Evolutionary conservation across 2,113 vertebrate species (phyloP), one percentile per base, ranked within the genome.

Genomic region (Melanocharis versteri): DNA sequence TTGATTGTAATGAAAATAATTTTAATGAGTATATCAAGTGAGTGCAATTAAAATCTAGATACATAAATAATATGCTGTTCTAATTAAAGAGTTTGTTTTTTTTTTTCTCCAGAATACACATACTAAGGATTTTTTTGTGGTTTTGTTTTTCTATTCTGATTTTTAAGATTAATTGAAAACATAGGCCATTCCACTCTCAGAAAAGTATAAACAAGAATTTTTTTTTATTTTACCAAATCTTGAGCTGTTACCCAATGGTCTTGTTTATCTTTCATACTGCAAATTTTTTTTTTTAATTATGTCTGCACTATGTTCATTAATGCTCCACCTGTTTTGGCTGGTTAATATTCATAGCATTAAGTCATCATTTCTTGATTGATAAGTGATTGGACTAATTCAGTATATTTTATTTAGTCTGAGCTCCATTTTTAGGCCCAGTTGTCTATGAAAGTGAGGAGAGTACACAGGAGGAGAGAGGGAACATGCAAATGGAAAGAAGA

Each of bases 1-100:
- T 95, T 97, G 90, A 95, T 90, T 96, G 40, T 97, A 96, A 95
- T 65, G 76, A 91, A 94, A 96, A 87, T 94, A 84, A 78, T 92
- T 91, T 91, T 95, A 92, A 96, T 93, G 77, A 96, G 24, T 62
- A 3, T 64, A 83, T 97, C 90, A 96, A 93, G 47, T 80, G 57
- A 53, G 50, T 68, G 61, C 60, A 96, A 96, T 96, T 96, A 96
- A 69, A 83, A 84, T 88, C 90, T 68, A 91, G 61, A 76, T 87
- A 81, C 66, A 83, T 83, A 82, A 91, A 95, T 97, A 96, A 94
- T 92, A 47, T 50, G 76, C 62, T 44, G 51, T 93, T 62, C 13
- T 89, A 96, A 95, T 96, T 95, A 93, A 84, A 94, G 31, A 15
- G 39, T n/a, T n/a, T n/a, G 73, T 56, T 11, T 31, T 6, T 6